Base-by-base conservation (phyloP, 2,113 vertebrate species). In the Penelope pileata region DNA sequence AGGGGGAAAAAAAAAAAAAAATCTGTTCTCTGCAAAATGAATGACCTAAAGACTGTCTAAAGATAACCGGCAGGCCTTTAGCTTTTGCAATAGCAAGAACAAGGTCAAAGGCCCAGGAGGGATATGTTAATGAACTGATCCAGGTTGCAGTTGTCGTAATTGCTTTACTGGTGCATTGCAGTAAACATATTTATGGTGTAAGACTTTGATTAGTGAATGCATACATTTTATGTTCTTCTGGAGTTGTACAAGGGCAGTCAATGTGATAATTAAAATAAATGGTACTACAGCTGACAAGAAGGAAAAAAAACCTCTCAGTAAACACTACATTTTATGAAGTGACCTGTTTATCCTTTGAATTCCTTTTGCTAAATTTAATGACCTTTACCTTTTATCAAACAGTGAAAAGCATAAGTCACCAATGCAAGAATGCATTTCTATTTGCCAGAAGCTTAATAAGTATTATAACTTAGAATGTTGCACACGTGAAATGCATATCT, bases 101-200 rank as follows among this genome's bases (percentile, higher is more conserved):
- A 80, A 95, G 79, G 82, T 85, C 90, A 86, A 83, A 92, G 21
- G 18, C 23, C 63, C 85, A 80, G 69, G 83, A 17, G 62, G 54
- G 16, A 67, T 93, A 93, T 95, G 81, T 29, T 85, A 94, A 92
- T 90, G 42, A 91, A n/a, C 0, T 7, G 60, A 36, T 75, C 42
- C 2, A 3, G 30, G 15, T 50, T 91, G 48, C 63, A 36, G 48
- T 36, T 91, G 43, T 82, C 5, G 2, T 72, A 94, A 83, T 63
- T 77, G 38, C 29, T 92, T 85, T 85, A 15, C 26, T 95, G 50
- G 34, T 88, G 63, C 87, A 95, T 74, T 96, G 87, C 90, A 95
- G 84, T 23, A 91, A 92, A 86, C 30, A n/a, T 40, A 60, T 66
- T 91, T 89, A 77, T 63, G 59, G 27, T 72, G 14, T 30, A 74